Evolutionary conservation across 2,888 invertebrate species (phyloP), one percentile per base, ranked within the genome.

Genomic region (Ceratothoa steindachneri): DNA sequence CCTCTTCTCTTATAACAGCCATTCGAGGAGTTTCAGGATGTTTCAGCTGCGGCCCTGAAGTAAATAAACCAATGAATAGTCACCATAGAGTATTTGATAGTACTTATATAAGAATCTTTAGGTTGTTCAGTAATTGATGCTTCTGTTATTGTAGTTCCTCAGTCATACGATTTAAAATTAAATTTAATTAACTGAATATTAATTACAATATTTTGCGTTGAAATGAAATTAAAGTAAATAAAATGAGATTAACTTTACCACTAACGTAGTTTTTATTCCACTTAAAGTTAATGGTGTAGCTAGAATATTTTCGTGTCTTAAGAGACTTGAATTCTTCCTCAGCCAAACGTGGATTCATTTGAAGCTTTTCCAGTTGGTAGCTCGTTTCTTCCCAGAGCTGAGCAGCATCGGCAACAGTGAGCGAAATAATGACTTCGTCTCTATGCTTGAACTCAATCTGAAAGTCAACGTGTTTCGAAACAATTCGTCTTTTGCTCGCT

Each of bases 331-430:
- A 92, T 85, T 98, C 97, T 82, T 92, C 89, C 55, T 87, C 85
- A 0, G 92, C 92, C 83, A 94, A 95, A 2, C 88, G 87, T 0
- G 88, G 86, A 83, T 93, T 92, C 0, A 93, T 90, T 85, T 98
- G 98, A 15, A 90, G 87, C 79, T 89, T 87, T 84, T 98, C 98
- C 70, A 99, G 84, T 80, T 90, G 90, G 83, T 92, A 95, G 85
- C 97, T 96, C 0, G 97, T 97, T 83, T 94, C 93, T 84, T 98
- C 98, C 98, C 98, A 99, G 83, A 91, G 88, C 82, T 90, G 89
- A 84, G 92, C 90, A 53, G 95, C 86, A 0, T 88, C 86, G 30
- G 89, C 86, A 71, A 95, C 87, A 15, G 87, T 86, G 2, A 88
- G 88, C 73, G 89, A 85, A 1, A 95, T 82, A 7, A 91, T 87